Conservation (phyloP, 2,888 invertebrate species). For the Xanthia icteritia region DNA sequence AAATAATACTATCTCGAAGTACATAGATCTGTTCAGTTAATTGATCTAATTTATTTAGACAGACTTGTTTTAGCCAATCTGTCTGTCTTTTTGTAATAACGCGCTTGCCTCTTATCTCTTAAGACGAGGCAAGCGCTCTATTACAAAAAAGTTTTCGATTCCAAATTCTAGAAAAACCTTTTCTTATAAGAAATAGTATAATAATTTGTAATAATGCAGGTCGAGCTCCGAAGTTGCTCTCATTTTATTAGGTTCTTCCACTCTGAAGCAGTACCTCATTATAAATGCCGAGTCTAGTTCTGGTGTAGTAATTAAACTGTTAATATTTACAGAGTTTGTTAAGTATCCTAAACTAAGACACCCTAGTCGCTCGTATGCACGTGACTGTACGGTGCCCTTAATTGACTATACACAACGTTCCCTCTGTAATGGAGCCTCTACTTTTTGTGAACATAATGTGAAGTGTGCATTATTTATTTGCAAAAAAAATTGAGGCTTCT, state of each 20-base stretch:
- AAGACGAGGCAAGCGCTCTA: neutral
- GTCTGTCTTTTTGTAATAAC: too few relatives aligned
- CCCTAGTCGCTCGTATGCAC: conserved; percentile 2
- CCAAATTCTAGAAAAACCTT: neutral
- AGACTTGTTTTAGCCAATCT: too few relatives aligned
- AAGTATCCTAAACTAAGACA: conserved; percentile 65
- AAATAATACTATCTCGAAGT: too few relatives aligned
- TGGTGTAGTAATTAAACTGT: conserved; percentile 61
- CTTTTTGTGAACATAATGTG: neutral
- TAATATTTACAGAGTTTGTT: conserved; percentile 61
- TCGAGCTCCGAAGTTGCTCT: conserved; percentile 7
- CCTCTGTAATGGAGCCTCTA: conserved; percentile 1
- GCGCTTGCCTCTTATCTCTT: too few relatives aligned
- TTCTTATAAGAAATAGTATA: neutral
- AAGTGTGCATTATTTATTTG: neutral
- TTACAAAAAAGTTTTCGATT: neutral
- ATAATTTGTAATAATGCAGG: neutral
- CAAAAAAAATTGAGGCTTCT: neutral
- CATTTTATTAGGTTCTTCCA: neutral
- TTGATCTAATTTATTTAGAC: too few relatives aligned
- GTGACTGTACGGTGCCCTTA: neutral
- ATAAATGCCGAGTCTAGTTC: neutral
- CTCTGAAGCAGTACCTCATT: neutral
- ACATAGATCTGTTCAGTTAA: too few relatives aligned
- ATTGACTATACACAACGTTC: conserved; percentile 2